Percentiles rank a stretch among this genome's conserved stretches.
These are phyloP conservation scores for Tinea trinotella DNA, from an alignment of 2,888 invertebrate species.

Conservation along the genomic window DNA sequence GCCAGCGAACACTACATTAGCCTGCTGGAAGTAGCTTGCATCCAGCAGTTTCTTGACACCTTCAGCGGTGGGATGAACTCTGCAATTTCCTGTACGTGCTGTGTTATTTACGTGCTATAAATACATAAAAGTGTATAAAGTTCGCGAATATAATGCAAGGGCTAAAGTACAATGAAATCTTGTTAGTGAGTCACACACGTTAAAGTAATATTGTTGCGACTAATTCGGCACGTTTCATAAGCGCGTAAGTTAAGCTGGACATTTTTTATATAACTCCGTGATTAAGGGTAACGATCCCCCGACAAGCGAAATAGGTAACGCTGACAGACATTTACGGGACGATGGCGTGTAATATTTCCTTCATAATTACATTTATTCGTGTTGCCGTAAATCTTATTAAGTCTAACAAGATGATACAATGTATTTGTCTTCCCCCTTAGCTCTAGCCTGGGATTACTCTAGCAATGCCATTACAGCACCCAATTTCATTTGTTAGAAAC, in stretches of 20 bases:
- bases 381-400: constrained; percentile 27
- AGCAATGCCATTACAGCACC: constrained; percentile 1
- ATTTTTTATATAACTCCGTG: constrained; percentile 3
- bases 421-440: constrained; percentile 9
- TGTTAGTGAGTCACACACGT: background rate
- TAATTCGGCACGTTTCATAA: constrained; percentile 1
- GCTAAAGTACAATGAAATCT: background rate
- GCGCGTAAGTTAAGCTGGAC: constrained; percentile 1
- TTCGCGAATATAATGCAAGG: background rate
- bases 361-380: constrained; percentile 29
- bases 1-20: too few relatives aligned
- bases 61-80: too few relatives aligned
- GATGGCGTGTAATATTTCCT: constrained; percentile 26
- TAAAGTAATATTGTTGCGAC: background rate
- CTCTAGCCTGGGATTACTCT: constrained; percentile 12
- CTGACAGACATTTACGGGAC: constrained; percentile 17
- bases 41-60: too few relatives aligned
- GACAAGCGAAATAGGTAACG: constrained; percentile 18
- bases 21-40: too few relatives aligned
- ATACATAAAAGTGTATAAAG: too few relatives aligned
- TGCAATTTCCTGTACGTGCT: too few relatives aligned
- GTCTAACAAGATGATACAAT: constrained; percentile 19
- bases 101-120: too few relatives aligned
- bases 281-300: background rate
- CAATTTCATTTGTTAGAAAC: constrained; percentile 7